These are phyloP conservation scores for Strigops habroptila DNA, from an alignment of 2,113 vertebrate genomes.

Conservation along the genomic window DNA sequence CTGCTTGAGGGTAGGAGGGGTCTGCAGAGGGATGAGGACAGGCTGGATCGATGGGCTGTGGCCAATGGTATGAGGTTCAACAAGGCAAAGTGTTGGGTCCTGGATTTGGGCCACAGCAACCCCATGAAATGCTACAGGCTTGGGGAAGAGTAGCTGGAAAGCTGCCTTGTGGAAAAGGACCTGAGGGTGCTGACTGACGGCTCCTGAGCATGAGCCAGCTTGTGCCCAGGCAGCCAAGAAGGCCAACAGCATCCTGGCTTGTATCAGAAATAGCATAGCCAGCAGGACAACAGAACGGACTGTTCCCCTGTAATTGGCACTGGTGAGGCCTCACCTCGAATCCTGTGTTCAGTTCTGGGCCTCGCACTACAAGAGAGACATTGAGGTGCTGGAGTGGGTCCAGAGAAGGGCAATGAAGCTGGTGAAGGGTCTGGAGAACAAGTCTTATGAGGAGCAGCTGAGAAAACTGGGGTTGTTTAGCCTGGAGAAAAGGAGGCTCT, in stretches of 20 bases:
- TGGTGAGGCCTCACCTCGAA: fast-evolving
- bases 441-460: not conserved
- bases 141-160: not conserved
- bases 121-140: fast-evolving
- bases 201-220: fast-evolving
- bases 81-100: not conserved
- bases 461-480: not conserved
- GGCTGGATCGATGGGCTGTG: not conserved
- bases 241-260: not conserved
- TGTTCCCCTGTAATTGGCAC: fast-evolving
- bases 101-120: not conserved
- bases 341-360: not conserved
- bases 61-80: not conserved
- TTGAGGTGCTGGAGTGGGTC: not conserved
- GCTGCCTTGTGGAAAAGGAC: fast-evolving
- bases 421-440: not conserved
- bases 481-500: not conserved
- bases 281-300: not conserved
- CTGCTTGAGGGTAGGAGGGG: not conserved
- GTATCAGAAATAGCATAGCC: fast-evolving
- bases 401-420: not conserved
- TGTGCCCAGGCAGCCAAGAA: not conserved
- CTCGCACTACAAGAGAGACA: not conserved
- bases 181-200: not conserved
- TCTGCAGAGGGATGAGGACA: not conserved